A percentile compares a stretch with the other conserved stretches of the same genome.
phyloP scores from a whole-genome alignment of 2,113 vertebrate genomes.

The Pipra filicauda region DNA sequence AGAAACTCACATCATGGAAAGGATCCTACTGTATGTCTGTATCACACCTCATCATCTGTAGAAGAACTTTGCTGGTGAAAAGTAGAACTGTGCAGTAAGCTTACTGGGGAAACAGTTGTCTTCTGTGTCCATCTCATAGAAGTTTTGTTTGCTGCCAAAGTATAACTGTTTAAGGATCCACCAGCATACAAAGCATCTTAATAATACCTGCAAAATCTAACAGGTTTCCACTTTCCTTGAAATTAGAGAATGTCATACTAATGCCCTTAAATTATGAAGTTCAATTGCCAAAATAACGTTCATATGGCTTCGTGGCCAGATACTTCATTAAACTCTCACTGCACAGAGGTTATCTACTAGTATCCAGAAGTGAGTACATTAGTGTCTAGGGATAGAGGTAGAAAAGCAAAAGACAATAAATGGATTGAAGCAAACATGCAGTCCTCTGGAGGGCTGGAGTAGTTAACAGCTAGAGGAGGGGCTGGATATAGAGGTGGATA shows the following conservation, averaged over 20 bases:
- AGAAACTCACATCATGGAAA: not conserved
- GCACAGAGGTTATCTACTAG: constrained; percentile 29
- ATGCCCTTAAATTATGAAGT: constrained; percentile 30
- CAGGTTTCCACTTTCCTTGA: not conserved
- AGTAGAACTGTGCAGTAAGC: not conserved
- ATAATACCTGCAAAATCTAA: not conserved
- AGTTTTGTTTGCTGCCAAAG: not conserved
- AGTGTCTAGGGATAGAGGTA: constrained; percentile 24
- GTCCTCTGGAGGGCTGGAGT: constrained; percentile 19
- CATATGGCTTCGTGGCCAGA: not conserved
- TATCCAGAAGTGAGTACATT: constrained; percentile 38
- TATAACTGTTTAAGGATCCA: not conserved
- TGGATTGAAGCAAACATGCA: constrained; percentile 40
- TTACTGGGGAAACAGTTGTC: not conserved
- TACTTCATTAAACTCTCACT: constrained; percentile 40
- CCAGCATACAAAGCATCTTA: not conserved
- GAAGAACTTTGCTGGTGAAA: not conserved
- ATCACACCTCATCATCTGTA: not conserved
- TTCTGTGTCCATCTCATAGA: not conserved
- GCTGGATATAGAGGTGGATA: constrained; percentile 13
- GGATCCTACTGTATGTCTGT: not conserved
- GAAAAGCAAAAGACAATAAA: constrained; percentile 48
- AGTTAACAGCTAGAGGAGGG: constrained; percentile 34
- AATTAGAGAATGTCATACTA: not conserved
- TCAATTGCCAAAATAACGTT: constrained; percentile 43